Percentiles rank a stretch among this genome's conserved stretches.
Conservation (phyloP, 2,113 vertebrate genomes). For the Dipodomys merriami region DNA sequence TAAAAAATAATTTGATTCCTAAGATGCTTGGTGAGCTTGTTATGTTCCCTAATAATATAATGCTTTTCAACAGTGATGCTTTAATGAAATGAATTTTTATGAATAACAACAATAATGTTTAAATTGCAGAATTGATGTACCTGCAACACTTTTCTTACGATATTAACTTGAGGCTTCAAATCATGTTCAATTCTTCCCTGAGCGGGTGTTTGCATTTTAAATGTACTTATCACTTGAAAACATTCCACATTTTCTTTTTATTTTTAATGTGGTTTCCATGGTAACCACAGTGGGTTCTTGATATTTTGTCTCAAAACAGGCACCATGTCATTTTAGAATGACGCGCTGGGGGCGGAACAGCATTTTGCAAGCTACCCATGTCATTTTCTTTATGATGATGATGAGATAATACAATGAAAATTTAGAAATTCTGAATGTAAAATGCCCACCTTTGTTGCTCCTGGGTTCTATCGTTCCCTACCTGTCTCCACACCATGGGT, state of each 20-base stretch:
- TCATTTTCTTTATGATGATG: neutral
- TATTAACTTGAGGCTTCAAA: conserved; percentile 66
- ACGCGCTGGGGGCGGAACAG: neutral
- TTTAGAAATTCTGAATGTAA: neutral
- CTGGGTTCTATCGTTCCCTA: neutral
- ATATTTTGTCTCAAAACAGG: conserved; percentile 70
- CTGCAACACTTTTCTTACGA: conserved; percentile 73
- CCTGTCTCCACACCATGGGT: neutral
- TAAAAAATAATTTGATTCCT: conserved; percentile 25
- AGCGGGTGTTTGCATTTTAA: conserved; percentile 74
- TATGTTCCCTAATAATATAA: neutral
- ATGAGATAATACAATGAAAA: neutral
- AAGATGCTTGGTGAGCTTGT: conserved; percentile 51
- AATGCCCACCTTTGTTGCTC: neutral
- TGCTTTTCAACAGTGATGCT: neutral
- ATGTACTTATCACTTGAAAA: conserved; percentile 83
- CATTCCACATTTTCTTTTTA: conserved; percentile 73
- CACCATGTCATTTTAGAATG: conserved; percentile 59
- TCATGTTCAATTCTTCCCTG: conserved; percentile 73
- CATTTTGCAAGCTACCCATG: neutral
- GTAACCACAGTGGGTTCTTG: conserved; percentile 71
- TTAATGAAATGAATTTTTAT: conserved; percentile 69
- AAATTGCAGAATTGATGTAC: conserved; percentile 64
- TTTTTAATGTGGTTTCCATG: conserved; percentile 81
- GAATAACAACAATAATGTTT: conserved; percentile 55